A percentile compares a stretch with the other conserved stretches of the same genome.
phyloP scores from a whole-genome alignment of 2,888 invertebrate species.

The Andrena flavipes region DNA sequence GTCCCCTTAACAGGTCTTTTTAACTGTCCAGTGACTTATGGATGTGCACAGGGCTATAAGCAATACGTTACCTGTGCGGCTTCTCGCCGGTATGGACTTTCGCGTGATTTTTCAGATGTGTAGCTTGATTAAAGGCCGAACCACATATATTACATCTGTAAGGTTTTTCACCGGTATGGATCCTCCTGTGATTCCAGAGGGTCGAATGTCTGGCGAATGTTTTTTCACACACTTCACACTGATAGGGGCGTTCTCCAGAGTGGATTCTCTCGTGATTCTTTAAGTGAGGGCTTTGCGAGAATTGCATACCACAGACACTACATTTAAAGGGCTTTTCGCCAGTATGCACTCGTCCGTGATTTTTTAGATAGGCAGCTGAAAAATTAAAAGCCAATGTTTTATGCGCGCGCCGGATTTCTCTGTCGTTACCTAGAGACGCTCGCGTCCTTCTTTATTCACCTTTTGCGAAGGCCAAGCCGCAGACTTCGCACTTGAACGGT shows the following conservation, averaged over 20 bases:
- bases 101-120: conserved; percentile 95
- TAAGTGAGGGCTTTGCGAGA: conserved; percentile 94
- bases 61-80: conserved; percentile 86
- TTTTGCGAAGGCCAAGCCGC: conserved; percentile 94
- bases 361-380: conserved; percentile 92
- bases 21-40: not conserved
- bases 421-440: not conserved
- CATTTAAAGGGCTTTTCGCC: conserved; percentile 90
- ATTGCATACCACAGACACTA: conserved; percentile 95
- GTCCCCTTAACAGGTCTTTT: too few relatives aligned
- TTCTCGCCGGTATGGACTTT: conserved; percentile 89
- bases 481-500: conserved; percentile 95
- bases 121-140: conserved; percentile 96
- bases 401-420: not conserved
- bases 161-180: conserved; percentile 95
- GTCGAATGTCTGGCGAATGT: conserved; percentile 95
- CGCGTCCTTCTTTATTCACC: conserved; percentile 80
- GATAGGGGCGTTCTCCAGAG: conserved; percentile 94
- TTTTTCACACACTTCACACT: conserved; percentile 95
- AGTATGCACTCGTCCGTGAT: conserved; percentile 94
- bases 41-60: not conserved
- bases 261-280: conserved; percentile 96
- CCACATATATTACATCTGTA: conserved; percentile 87
- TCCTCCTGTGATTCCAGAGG: conserved; percentile 94
- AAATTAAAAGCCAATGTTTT: conserved; percentile 15